Evolutionary conservation across 2,888 invertebrate genomes (phyloP), one percentile per base, ranked within the genome.

Genomic region (Andrena bucephala): DNA sequence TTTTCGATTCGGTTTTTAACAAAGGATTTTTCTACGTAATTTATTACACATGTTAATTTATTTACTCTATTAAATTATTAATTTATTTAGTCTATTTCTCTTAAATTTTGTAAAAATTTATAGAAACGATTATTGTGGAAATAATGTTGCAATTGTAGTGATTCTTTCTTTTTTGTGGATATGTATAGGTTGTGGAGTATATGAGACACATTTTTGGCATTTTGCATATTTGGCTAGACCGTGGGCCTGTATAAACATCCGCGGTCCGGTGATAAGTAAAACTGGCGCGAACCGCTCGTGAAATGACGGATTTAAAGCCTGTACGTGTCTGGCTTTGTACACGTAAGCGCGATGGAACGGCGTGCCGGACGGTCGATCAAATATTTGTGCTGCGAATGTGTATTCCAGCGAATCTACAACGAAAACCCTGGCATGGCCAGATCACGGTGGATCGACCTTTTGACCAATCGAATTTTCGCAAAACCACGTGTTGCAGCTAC

Each of bases 231-330:
- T 16, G 63, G 31, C 3, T 10, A 31, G 48, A 20, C 0, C 60
- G 24, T 10, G 27, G 7, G 48, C n/a, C 16, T 52, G 67, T 62
- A 62, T 78, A 78, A 78, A 78, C 75, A 75, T 62, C 68, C 60
- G 52, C 36, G 50, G 27, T 24, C n/a, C 33, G 62, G 42, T 71
- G 63, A 63, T 72, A 48, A 54, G 8, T 13, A 29, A 75, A 75
- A 77, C 66, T 67, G 62, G 6, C 54, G 31, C 16, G 24, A 52
- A 27, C 27, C 5, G 48, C n/a, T 79, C 1, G 52, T 48, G 71
- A 79, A 71, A 81, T 48, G 48, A 71, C 48, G 54, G 71, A 78
- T 71, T 79, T 63, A 68, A 79, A 72, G 70, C 33, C 16, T 6
- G 29, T 57, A 54, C 31, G 63, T 33, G 62, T 16, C 69, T 69